Evolutionary conservation across 2,888 invertebrate species (phyloP).

Genomic region (Yponomeuta evonymella): DNA sequence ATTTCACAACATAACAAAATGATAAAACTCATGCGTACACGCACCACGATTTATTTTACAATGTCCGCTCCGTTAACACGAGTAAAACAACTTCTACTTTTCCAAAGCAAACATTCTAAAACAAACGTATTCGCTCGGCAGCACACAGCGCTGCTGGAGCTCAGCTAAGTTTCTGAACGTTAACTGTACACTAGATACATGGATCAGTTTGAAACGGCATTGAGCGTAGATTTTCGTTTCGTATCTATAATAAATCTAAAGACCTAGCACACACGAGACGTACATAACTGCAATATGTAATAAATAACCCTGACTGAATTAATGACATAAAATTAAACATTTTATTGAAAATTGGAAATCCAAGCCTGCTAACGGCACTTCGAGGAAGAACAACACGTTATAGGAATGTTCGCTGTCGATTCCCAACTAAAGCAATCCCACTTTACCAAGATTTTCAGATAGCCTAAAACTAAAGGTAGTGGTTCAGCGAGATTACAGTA

Average conservation of each 20-base stretch:
- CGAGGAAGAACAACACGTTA: neutral
- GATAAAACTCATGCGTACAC: conserved; percentile 42
- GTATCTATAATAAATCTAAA: conserved; percentile 1
- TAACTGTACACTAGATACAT: conserved; percentile 14
- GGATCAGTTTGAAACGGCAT: conserved; percentile 6
- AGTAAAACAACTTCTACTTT: conserved; percentile 33
- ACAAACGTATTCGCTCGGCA: conserved; percentile 33
- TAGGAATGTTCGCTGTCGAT: neutral
- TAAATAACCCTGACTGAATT: conserved; percentile 3
- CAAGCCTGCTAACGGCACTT: neutral
- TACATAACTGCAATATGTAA: neutral
- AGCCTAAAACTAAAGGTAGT: neutral
- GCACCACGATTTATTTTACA: conserved; percentile 42
- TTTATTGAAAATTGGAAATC: neutral
- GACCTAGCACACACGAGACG: conserved; percentile 3
- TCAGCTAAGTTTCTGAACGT: conserved; percentile 19
- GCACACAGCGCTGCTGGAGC: conserved; percentile 31
- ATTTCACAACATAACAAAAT: conserved; percentile 66
- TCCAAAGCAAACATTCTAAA: conserved; percentile 44
- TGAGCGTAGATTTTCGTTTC: neutral
- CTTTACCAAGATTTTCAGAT: neutral
- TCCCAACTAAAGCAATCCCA: neutral
- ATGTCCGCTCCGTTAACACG: conserved; percentile 36
- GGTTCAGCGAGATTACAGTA: neutral
- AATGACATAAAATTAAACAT: conserved; percentile 9